Percentiles rank a stretch among this genome's conserved stretches.
phyloP scores from a whole-genome alignment of 2,797 vertebrate genomes.

The Peromyscus attwateri region DNA sequence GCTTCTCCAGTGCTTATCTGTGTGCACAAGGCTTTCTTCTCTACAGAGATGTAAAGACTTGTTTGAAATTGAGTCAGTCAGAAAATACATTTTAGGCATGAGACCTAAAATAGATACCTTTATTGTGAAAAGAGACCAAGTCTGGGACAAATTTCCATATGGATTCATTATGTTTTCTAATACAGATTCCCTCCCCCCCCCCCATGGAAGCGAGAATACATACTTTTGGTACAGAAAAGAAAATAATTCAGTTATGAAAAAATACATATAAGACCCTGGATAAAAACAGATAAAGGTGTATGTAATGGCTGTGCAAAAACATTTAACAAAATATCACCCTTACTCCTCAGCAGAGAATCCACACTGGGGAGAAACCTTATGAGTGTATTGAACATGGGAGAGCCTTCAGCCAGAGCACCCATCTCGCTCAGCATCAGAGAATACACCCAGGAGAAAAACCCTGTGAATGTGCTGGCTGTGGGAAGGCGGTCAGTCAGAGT shows the following conservation, averaged over 20 bases:
- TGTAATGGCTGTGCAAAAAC: slow-evolving; percentile 64
- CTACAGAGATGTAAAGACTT: neutral
- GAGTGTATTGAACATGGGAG: neutral
- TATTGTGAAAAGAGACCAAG: neutral
- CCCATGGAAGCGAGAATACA: slow-evolving; percentile 20
- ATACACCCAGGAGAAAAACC: neutral
- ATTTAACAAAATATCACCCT: neutral
- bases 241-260: slow-evolving; percentile 33
- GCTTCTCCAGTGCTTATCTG: too few species aligned
- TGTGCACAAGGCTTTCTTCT: too few species aligned
- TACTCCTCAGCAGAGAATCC: neutral
- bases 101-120: neutral
- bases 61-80: slow-evolving; percentile 13
- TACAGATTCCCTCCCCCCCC: neutral
- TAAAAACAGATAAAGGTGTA: slow-evolving; percentile 71
- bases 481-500: slow-evolving; percentile 77
- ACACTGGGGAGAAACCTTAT: neutral
- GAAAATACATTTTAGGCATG: slow-evolving; percentile 42
- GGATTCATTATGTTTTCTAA: slow-evolving; percentile 52
- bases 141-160: neutral
- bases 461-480: slow-evolving; percentile 68
- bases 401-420: neutral
- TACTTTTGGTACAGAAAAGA: slow-evolving; percentile 50
- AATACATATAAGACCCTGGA: slow-evolving; percentile 33
- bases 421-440: neutral